These are phyloP conservation scores for Mobula birostris DNA, from an alignment of 2,113 vertebrate species.

Conservation along the genomic window DNA sequence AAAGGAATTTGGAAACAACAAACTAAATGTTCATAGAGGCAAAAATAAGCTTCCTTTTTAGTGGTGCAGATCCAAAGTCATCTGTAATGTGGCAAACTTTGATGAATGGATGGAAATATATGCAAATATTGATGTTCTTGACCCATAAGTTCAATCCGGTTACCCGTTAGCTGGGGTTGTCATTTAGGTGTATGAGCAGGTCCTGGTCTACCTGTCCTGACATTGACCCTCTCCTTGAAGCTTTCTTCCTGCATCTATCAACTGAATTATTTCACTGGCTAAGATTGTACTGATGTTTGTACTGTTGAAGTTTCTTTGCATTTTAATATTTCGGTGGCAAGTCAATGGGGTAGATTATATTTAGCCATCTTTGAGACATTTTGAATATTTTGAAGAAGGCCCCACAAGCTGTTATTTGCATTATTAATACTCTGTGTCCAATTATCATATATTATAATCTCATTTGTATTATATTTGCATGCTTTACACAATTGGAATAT, in stretches of 20 bases:
- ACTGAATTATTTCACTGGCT: background rate
- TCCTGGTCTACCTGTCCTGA: no score
- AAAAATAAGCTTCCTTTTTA: background rate
- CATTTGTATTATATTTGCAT: background rate
- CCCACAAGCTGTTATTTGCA: background rate
- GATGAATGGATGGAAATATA: background rate
- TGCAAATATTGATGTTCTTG: background rate
- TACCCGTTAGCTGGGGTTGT: background rate
- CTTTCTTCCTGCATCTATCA: background rate
- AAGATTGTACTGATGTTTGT: background rate
- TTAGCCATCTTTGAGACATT: background rate
- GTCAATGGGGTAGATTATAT: background rate
- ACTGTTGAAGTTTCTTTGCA: background rate
- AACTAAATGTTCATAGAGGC: background rate
- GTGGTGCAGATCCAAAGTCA: background rate
- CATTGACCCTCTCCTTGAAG: background rate
- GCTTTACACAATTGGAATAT: background rate
- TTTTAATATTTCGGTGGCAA: background rate
- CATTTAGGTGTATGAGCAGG: background rate
- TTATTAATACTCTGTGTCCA: background rate
- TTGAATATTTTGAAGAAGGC: background rate
- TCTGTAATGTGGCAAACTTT: background rate
- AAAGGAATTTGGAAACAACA: no score
- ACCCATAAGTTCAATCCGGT: background rate
- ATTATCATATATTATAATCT: conserved; percentile 13